Conservation (phyloP, 1,140 invertebrate genomes). For the Cotesia chilonis region DNA sequence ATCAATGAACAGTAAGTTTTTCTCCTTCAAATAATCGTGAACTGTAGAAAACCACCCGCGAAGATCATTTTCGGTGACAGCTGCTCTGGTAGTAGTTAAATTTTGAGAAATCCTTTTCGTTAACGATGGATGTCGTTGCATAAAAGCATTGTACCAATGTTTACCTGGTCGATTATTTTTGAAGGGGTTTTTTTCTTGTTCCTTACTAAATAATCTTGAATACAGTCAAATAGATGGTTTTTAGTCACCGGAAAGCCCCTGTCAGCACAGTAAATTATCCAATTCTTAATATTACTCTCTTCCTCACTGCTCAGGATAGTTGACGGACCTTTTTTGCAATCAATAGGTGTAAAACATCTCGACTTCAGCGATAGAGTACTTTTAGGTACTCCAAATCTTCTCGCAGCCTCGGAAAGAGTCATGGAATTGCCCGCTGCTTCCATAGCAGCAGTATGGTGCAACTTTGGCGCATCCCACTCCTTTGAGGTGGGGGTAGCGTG, state of each 20-base stretch:
- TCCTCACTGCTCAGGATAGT: conserved; percentile 29
- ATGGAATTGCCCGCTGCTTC: conserved; percentile 8
- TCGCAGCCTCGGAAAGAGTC: conserved; percentile 18
- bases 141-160: conserved; percentile 49
- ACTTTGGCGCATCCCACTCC: no score
- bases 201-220: conserved; percentile 49
- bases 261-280: conserved; percentile 34
- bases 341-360: conserved; percentile 2
- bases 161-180: conserved; percentile 45
- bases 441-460: no score
- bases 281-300: conserved; percentile 39
- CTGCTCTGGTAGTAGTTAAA: conserved; percentile 41
- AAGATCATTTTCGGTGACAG: conserved; percentile 42
- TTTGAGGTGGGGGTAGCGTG: no score
- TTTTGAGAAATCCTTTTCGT: conserved; percentile 48
- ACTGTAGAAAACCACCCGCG: not conserved
- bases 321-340: conserved; percentile 27
- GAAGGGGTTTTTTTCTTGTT: conserved; percentile 47
- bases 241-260: conserved; percentile 51
- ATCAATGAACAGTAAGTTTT: conserved; percentile 42
- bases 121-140: conserved; percentile 44
- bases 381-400: conserved; percentile 21
- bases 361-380: conserved; percentile 19
- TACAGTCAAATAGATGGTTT: conserved; percentile 50
- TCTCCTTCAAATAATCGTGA: conserved; percentile 37